Conservation (phyloP, 2,797 vertebrate genomes). For the Kryptopterus vitreolus region DNA sequence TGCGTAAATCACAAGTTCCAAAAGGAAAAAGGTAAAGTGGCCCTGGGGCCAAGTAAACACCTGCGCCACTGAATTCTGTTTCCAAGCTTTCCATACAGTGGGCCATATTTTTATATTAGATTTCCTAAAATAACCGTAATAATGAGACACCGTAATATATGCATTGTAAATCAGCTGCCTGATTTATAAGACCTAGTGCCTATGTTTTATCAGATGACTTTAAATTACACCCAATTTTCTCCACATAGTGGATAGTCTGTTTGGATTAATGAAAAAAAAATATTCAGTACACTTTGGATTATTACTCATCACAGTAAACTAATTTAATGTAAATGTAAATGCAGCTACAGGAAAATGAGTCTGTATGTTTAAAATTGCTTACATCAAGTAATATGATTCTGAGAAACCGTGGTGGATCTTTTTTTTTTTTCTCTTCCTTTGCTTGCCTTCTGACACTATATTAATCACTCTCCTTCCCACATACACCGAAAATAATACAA, state of each 20-base stretch:
- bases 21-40: not conserved
- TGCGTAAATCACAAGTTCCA: not conserved
- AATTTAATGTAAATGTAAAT: conserved; percentile 23
- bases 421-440: not conserved
- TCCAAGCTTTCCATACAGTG: not conserved
- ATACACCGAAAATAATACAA: conserved; percentile 4
- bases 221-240: not conserved
- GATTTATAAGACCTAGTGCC: not conserved
- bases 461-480: conserved; percentile 8
- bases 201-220: conserved; percentile 16
- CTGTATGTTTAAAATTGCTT: conserved; percentile 14
- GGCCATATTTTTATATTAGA: conserved; percentile 19
- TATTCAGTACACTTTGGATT: not conserved
- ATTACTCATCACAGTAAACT: not conserved
- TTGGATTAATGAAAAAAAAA: not conserved
- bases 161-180: not conserved
- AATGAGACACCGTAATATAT: not conserved
- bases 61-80: not conserved
- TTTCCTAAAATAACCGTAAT: conserved; percentile 11
- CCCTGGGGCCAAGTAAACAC: not conserved
- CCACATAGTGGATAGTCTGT: not conserved
- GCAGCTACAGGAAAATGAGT: not conserved
- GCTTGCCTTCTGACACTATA: conserved; percentile 17
- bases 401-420: conserved; percentile 4
- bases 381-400: conserved; percentile 1